Evolutionary conservation across 2,797 vertebrate genomes (phyloP), one percentile per base, ranked within the genome.

Genomic region (Etheostoma perlongum): DNA sequence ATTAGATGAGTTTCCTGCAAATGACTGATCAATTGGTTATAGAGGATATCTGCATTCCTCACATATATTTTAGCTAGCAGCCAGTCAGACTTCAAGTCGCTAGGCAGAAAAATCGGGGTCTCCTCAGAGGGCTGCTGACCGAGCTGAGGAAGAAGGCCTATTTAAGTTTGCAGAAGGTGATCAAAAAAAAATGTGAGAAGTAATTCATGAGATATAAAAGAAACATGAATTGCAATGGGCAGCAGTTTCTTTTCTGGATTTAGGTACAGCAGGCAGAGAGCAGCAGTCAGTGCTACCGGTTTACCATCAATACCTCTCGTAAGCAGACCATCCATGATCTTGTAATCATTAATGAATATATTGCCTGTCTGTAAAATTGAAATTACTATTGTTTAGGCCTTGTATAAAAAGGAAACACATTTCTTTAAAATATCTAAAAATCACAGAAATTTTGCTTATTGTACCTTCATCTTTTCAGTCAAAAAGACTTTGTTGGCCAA

Each of bases 31-130:
- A 78, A 36, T 55, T 89, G 72, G 0, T 88, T 77, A 15, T 88
- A 47, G 16, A 88, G 73, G 72, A 82, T 70, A 27, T 95, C 92
- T 0, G 89, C 90, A 0, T 91, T 86, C 23, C 89, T 91, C 14
- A 95, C 85, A 85, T 90, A 94, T 0, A 93, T 88, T 85, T 94
- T 95, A 21, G 94, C 93, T n/a, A 94, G 68, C 2, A 93, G 81
- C 94, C 94, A 95, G 78, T 93, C 94, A 67, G 88, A 88, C 51
- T 94, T 88, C 0, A 54, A 81, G 30, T 95, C 94, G 0, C 78
- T 92, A 21, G 94, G 93, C 71, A 95, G 84, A 82, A 94, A 95
- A 69, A 95, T 90, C 36, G 91, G 93, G 80, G 88, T 90, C 0
- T 88, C 52, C 0, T 91, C 81, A 3, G 93, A 91, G 0, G 94